phyloP scores from a whole-genome alignment of 2,888 invertebrate species.

The Onchidella celtica region DNA sequence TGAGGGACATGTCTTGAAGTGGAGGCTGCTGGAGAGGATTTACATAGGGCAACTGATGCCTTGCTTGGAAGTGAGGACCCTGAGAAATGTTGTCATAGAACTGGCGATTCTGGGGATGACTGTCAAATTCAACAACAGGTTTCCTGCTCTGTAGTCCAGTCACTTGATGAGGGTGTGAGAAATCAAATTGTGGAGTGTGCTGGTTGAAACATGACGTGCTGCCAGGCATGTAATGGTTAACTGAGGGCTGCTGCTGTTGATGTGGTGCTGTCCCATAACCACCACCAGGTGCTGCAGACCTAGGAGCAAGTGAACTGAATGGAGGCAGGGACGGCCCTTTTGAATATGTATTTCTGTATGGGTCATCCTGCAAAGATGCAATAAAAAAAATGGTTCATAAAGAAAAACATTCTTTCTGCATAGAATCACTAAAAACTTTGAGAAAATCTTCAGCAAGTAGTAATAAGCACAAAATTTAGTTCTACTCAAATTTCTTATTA shows the following conservation, averaged over 20 bases:
- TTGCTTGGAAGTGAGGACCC: background rate
- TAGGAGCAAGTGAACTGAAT: constrained; percentile 38
- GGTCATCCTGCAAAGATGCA: constrained; percentile 23
- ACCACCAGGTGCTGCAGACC: background rate
- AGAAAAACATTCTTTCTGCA: too few relatives aligned
- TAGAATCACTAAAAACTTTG: too few relatives aligned
- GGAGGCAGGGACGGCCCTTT: constrained; percentile 32
- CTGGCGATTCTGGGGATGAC: too few relatives aligned
- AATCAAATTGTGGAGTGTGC: background rate
- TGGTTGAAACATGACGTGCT: background rate
- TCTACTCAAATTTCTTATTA: too few relatives aligned
- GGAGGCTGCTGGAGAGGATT: constrained; percentile 1
- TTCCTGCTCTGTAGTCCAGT: background rate
- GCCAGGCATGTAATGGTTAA: background rate
- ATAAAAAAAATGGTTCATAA: too few relatives aligned
- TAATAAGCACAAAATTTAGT: too few relatives aligned
- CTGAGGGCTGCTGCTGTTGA: constrained; percentile 14
- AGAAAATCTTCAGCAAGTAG: too few relatives aligned
- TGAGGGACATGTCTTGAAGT: constrained; percentile 25
- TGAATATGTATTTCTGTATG: constrained; percentile 3
- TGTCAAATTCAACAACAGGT: too few relatives aligned
- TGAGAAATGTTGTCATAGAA: background rate
- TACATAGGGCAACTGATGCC: background rate
- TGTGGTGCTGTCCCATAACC: background rate
- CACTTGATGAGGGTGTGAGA: background rate